Evolutionary conservation across 2,888 invertebrate species (phyloP).

Genomic region (Diaperis boleti): DNA sequence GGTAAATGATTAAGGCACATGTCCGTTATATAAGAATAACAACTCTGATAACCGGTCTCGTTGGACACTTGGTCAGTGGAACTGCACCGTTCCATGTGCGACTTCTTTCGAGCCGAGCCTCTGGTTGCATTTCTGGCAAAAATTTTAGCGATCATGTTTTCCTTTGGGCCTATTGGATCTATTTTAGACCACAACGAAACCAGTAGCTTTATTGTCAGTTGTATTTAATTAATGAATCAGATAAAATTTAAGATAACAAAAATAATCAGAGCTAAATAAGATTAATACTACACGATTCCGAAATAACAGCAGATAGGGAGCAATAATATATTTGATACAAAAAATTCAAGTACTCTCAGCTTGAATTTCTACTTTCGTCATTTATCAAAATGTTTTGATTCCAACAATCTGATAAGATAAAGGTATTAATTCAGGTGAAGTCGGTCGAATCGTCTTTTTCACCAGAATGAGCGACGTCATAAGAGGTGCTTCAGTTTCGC

Average conservation of each 20-base stretch:
- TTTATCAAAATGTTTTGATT: neutral
- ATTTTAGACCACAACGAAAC: no score
- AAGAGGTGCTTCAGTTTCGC: neutral
- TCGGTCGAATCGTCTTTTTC: neutral
- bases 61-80: conserved; percentile 52
- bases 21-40: conserved; percentile 48
- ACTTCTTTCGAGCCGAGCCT: conserved; percentile 36
- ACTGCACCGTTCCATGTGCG: conserved; percentile 46
- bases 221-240: no score
- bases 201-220: no score
- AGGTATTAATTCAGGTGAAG: neutral
- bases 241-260: no score
- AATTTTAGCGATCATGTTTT: no score
- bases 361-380: neutral
- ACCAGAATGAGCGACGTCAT: neutral
- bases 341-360: no score
- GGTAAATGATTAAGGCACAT: conserved; percentile 40
- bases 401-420: neutral
- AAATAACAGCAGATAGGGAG: no score
- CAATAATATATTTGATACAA: no score
- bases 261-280: no score
- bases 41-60: conserved; percentile 46
- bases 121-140: conserved; percentile 19
- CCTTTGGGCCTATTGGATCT: no score
- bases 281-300: no score